Conservation (phyloP, 1,140 invertebrate genomes). For the Formica exsecta region DNA sequence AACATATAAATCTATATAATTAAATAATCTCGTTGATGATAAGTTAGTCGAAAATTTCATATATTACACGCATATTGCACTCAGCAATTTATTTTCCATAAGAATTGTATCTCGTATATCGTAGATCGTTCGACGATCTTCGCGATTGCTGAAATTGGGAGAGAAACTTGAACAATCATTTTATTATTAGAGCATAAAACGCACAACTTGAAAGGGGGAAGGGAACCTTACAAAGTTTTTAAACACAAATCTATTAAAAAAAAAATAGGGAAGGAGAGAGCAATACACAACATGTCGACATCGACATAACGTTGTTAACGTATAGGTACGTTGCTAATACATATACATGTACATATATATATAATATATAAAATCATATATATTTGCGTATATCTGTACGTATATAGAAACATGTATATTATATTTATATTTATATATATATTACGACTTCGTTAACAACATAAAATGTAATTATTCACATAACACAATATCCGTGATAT, state of each 20-base stretch:
- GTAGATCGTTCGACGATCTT: neutral
- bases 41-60: neutral
- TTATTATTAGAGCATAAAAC: conserved; percentile 36
- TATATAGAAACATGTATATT: conserved; percentile 61
- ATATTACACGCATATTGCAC: conserved; percentile 46
- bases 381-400: conserved; percentile 52
- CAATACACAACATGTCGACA: conserved; percentile 46
- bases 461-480: conserved; percentile 84
- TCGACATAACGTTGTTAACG: conserved; percentile 36
- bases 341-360: conserved; percentile 42
- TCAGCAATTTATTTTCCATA: conserved; percentile 33
- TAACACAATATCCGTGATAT: conserved; percentile 78
- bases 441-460: conserved; percentile 84
- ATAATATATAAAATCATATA: conserved; percentile 70
- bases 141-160: conserved; percentile 43
- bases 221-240: neutral
- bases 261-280: conserved; percentile 13
- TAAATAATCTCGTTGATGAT: conserved; percentile 39
- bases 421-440: conserved; percentile 77
- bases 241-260: neutral
- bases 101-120: conserved; percentile 5
- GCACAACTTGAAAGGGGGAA: neutral
- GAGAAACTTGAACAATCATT: conserved; percentile 40
- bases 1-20: conserved; percentile 23
- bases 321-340: conserved; percentile 34